Evolutionary conservation across 2,113 vertebrate species (phyloP), one percentile per base, ranked within the genome.

Genomic region (Nestor notabilis): DNA sequence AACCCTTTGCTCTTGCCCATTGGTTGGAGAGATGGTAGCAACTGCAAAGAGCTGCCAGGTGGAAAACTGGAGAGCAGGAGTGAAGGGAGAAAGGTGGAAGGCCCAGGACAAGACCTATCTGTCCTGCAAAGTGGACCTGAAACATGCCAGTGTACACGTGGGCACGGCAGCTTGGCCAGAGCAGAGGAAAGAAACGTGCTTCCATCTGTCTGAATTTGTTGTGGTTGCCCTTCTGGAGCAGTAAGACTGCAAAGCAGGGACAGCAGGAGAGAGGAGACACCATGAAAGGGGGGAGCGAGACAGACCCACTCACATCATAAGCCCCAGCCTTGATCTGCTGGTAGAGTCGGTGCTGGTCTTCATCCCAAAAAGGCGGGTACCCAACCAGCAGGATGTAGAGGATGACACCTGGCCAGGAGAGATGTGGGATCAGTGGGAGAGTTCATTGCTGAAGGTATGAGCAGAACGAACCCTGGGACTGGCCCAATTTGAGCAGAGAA

Each of bases 321-420:
- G 99, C 99, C 28, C 99, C 99, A 24, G 99, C 99, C 97, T 99
- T 99, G 98, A 99, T 99, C 97, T 99, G 99, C 98, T 99, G 99
- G 94, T 99, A 99, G 56, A 99, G 99, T 76, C 99, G 99, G 92
- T 99, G 99, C 95, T 99, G 99, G 96, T 99, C 99, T 95, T 99
- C 99, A 96, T 99, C 99, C 99, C 99, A 99, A 97, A 99, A 99
- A 0, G 99, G 99, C 19, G 99, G 99, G 87, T 99, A 99, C 44
- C 99, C 99, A 10, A 99, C 99, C 95, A 99, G 97, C 81, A 99
- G 98, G 96, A 99, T 99, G 95, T 99, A 99, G 44, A 99, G 98
- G 97, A 99, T 99, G 83, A 99, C 99, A 13, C 99, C 99, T 99
- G 95, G 19, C 16, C 93, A 3, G 95, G 83, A 97, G 39, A 96